Base-by-base conservation (phyloP, 1,140 invertebrate genomes). In the Papilio polytes region DNA sequence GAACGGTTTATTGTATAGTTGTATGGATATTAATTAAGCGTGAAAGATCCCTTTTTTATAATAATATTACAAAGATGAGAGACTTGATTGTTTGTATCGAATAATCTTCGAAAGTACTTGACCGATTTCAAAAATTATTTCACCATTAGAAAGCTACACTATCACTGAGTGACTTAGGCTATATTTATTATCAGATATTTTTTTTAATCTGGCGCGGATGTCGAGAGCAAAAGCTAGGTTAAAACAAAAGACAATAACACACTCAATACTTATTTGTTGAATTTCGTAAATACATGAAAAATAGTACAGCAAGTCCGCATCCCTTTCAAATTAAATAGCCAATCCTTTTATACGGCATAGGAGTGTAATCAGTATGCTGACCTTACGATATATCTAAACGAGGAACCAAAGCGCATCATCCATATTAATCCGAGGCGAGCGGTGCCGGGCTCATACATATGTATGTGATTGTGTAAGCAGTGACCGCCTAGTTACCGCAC, bases 351-450 rank as follows among this genome's bases (percentile, higher is more conserved):
- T 51, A 53, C 26, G 15, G 26, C 63, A 6, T 26, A 6, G 22
- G 22, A 31, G 10, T 22, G 22, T 63, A 78, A 78, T 78, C 77
- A 78, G 53, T 78, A 78, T 63, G 18, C 76, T 59, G 77, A 63
- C 77, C 77, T 66, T 46, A 66, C 77, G 46, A 78, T 78, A 78
- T 78, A 78, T 78, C 77, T 78, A 78, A 78, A 78, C 72, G 46
- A 53, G 46, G 41, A 78, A 82, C 70, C 81, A 73, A 80, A 81
- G 80, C 59, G 76, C 78, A 76, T 81, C 83, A 84, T 84, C 78
- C 83, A 84, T 84, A 84, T 84, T 84, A 84, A 84, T 84, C 81
- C 63, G 20, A 70, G 48, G 51, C 77, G 76, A 81, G 74, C 82
- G 41, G 78, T 15, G 77, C 41, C 80, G 74, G 80, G 53, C 78